Conservation (phyloP, 2,113 vertebrate genomes). For the Aix galericulata region DNA sequence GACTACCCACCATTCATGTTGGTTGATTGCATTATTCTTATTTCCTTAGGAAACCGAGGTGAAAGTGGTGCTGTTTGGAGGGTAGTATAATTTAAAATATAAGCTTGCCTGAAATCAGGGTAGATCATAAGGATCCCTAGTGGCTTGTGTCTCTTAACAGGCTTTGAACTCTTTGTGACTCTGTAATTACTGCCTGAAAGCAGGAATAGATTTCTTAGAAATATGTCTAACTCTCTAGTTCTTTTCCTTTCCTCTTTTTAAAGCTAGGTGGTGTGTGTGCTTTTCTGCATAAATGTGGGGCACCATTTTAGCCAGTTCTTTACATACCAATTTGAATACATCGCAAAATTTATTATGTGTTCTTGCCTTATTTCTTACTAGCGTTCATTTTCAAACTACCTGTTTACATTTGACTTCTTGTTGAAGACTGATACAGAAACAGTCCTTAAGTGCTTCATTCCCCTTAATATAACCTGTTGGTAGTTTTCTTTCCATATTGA, state of each 20-base stretch:
- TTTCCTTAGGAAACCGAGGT: not conserved
- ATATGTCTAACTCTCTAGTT: not conserved
- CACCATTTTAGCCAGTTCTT: not conserved
- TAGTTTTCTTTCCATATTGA: not conserved
- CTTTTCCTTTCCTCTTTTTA: not conserved
- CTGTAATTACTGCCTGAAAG: constrained; percentile 52
- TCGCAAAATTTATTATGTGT: not conserved
- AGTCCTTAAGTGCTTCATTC: not conserved
- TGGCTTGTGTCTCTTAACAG: constrained; percentile 28
- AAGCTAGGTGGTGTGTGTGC: not conserved
- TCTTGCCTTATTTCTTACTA: not conserved
- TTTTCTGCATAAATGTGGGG: constrained; percentile 30
- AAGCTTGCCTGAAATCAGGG: not conserved
- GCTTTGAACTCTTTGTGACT: constrained; percentile 52
- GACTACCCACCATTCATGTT: not conserved
- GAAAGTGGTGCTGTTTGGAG: not conserved
- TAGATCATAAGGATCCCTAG: constrained; percentile 27
- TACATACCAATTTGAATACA: not conserved
- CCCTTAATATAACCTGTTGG: not conserved
- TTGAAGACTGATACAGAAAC: not conserved
- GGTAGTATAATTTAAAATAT: constrained; percentile 9
- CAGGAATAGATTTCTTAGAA: constrained; percentile 26
- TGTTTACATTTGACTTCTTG: not conserved
- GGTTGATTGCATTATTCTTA: not conserved
- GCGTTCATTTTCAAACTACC: not conserved